phyloP scores from a whole-genome alignment of 1,140 invertebrate species.

The Drosophila simulans region DNA sequence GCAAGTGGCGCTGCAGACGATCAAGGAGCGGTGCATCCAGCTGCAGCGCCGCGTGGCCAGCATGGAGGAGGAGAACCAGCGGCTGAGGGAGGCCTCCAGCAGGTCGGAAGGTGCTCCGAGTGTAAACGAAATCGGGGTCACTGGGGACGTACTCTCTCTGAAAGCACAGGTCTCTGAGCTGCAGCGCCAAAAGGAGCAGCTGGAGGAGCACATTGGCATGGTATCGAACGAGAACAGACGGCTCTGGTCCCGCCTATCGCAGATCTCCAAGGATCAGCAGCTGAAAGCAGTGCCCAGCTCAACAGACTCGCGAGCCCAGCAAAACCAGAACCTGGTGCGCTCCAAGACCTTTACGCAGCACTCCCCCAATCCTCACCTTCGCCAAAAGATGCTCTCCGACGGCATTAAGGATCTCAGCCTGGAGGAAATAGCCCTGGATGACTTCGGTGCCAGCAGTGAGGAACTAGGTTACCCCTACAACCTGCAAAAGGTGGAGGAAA shows the following conservation, averaged over 20 bases:
- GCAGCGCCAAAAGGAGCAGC: conserved; percentile 90
- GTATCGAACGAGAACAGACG: conserved; percentile 92
- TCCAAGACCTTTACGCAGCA: conserved; percentile 88
- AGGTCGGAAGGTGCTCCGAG: conserved; percentile 24
- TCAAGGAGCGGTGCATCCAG: conserved; percentile 91
- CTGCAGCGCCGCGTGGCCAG: conserved; percentile 88
- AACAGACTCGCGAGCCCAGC: conserved; percentile 41
- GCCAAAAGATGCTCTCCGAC: conserved; percentile 85
- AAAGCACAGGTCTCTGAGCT: conserved; percentile 88
- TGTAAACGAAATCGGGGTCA: conserved; percentile 15
- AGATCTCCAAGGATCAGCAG: conserved; percentile 86
- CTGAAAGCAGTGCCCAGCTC: conserved; percentile 19
- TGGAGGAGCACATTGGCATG: conserved; percentile 91
- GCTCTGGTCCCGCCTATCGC: conserved; percentile 90
- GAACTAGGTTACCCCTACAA: conserved; percentile 88
- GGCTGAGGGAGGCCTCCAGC: conserved; percentile 85
- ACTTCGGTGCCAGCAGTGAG: conserved; percentile 85
- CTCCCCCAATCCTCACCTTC: conserved; percentile 85
- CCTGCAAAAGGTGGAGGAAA: conserved; percentile 84
- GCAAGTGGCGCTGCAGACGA: conserved; percentile 90
- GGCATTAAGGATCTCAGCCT: conserved; percentile 86
- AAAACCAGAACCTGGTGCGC: conserved; percentile 85
- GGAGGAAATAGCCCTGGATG: conserved; percentile 90
- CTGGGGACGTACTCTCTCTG: conserved; percentile 85
- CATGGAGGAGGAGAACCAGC: conserved; percentile 91